Base-by-base conservation (phyloP, 2,888 invertebrate species). In the Plagiodera versicolora region DNA sequence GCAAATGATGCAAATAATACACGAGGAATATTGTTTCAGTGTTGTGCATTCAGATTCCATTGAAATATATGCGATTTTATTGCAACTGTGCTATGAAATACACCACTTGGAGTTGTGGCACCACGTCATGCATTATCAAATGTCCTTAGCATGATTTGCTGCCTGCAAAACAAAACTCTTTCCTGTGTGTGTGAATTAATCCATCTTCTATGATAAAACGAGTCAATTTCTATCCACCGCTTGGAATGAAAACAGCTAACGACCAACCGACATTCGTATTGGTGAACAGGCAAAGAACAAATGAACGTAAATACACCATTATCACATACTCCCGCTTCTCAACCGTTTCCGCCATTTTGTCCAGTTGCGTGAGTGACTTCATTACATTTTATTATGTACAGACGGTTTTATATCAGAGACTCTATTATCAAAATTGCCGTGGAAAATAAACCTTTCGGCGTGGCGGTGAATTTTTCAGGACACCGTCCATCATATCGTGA, bases 191-290 rank as follows among this genome's bases (percentile, higher is more conserved):
- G n/a, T n/a, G n/a, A n/a, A n/a, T n/a, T n/a, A 24, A 24, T 3
- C 24, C 24, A 6, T 65, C 72, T 74, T 74, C 74, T 74, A 8
- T 28, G 5, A 32, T 39, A 14, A 10, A 11, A n/a, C 39, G 14
- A 4, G 39, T 14, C 14, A 4, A 39, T 39, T 39, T 14, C 39
- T n/a, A 39, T 39, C 39, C 6, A 6, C n/a, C 11, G 39, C n/a
- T n/a, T 71, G 4, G 14, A n/a, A 39, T 39, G 14, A 3, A 14
- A 39, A 39, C 39, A 39, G 14, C 39, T 14, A 39, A 39, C 14
- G 10, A 39, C 14, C 14, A 3, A 2, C n/a, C n/a, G n/a, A n/a
- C n/a, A n/a, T n/a, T 39, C 39, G 14, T 39, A 39, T 39, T 39
- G 14, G 14, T 14, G 6, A 39, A 39, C 39, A 39, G 39, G 39